phyloP scores from a whole-genome alignment of 1,140 invertebrate species.

The Drosophila elegans region DNA sequence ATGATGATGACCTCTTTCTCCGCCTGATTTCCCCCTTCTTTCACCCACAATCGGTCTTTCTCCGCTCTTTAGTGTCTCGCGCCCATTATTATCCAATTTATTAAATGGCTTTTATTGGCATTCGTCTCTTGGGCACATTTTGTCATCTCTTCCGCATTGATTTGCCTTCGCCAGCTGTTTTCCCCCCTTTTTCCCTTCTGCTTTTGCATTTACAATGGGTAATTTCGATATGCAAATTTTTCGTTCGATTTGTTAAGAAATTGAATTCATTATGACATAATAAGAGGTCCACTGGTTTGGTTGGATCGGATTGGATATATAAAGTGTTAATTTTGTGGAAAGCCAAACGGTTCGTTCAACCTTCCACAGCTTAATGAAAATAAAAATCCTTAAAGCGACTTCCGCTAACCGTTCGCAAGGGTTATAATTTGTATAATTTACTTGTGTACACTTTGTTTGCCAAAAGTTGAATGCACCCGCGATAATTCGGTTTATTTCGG shows the following conservation, averaged over 20 bases:
- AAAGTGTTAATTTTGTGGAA: constrained; percentile 33
- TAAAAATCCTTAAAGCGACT: constrained; percentile 31
- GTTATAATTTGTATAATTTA: constrained; percentile 39
- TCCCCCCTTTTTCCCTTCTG: constrained; percentile 11
- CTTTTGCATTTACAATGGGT: constrained; percentile 31
- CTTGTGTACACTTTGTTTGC: constrained; percentile 29
- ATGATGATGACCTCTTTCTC: constrained; percentile 32
- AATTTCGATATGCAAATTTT: constrained; percentile 63
- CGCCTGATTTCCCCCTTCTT: constrained; percentile 1
- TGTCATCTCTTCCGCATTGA: constrained; percentile 57
- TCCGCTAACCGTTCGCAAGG: constrained; percentile 35
- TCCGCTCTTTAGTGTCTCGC: constrained; percentile 13
- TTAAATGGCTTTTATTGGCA: constrained; percentile 55
- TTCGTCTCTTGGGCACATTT: constrained; percentile 41
- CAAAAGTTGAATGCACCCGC: constrained; percentile 59
- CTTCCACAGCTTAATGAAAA: neutral
- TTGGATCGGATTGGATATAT: constrained; percentile 13
- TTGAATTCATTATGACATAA: constrained; percentile 71
- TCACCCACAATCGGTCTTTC: constrained; percentile 5
- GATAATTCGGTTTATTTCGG: constrained; percentile 8
- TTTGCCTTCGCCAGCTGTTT: constrained; percentile 18
- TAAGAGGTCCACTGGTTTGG: constrained; percentile 43
- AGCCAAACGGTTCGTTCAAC: constrained; percentile 21
- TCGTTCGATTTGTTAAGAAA: constrained; percentile 67
- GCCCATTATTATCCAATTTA: constrained; percentile 69